Conservation (phyloP, 2,797 vertebrate species). For the Columba guinea region DNA sequence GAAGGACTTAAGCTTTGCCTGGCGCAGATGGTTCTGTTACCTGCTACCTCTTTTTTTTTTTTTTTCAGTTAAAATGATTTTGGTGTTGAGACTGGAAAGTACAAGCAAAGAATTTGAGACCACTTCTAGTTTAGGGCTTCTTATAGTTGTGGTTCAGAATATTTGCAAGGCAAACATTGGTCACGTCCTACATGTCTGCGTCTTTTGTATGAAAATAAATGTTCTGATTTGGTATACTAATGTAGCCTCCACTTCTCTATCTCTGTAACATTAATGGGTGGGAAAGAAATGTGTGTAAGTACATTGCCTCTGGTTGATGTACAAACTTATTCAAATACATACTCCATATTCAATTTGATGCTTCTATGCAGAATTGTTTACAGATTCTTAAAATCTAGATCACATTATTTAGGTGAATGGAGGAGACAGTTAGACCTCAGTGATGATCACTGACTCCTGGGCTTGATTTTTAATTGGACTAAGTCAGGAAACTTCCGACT, state of each 20-base stretch:
- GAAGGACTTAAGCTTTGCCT: not conserved
- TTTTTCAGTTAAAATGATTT: not conserved
- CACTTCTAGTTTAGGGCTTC: not conserved
- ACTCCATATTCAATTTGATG: not conserved
- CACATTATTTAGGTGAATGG: not conserved
- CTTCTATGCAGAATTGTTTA: not conserved
- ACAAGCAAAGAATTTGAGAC: not conserved
- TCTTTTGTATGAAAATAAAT: not conserved
- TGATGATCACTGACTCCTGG: not conserved
- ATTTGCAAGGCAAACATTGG: not conserved
- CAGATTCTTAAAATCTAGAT: not conserved
- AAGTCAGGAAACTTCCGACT: not conserved
- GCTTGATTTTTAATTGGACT: not conserved
- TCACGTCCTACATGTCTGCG: not conserved
- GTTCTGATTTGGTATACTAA: not conserved
- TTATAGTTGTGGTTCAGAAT: not conserved
- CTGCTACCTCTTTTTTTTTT: too few relatives aligned
- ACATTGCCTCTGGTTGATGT: not conserved
- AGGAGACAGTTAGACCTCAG: not conserved
- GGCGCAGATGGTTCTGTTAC: not conserved
- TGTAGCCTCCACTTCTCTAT: not conserved
- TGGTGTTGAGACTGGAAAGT: not conserved
- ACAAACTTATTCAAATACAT: not conserved
- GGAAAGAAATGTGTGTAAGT: not conserved
- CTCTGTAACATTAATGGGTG: not conserved